Conservation (phyloP, 1,140 invertebrate genomes). For the Bombus fervidus region DNA sequence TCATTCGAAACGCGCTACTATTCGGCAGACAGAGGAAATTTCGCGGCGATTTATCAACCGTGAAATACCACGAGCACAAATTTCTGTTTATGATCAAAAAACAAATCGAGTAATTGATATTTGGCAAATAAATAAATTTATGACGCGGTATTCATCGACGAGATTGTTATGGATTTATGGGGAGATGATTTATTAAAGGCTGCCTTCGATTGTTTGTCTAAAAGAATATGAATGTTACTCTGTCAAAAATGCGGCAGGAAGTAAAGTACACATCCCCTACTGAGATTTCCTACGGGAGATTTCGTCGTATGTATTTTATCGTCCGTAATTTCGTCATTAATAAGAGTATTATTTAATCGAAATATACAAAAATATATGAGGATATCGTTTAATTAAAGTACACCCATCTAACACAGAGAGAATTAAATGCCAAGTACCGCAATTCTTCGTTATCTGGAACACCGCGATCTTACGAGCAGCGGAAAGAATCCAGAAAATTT, state of each 20-base stretch:
- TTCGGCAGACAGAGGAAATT: slow-evolving; percentile 13
- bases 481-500: background rate
- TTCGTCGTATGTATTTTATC: background rate
- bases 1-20: background rate
- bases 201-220: slow-evolving; percentile 9
- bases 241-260: too few species aligned
- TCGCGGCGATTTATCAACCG: slow-evolving; percentile 43
- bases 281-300: background rate
- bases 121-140: background rate
- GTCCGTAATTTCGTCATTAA: background rate
- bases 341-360: background rate
- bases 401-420: background rate
- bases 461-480: background rate
- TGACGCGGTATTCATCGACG: background rate
- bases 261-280: background rate
- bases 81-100: slow-evolving; percentile 32
- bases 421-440: background rate
- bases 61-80: background rate
- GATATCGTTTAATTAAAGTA: background rate
- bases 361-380: background rate
- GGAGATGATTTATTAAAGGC: slow-evolving; percentile 1
- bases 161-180: slow-evolving; percentile 12
- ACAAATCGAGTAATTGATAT: background rate
- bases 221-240: background rate
- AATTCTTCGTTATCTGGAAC: background rate